Percentiles rank a stretch among this genome's conserved stretches.
phyloP scores from a whole-genome alignment of 2,113 vertebrate species.

The Solea senegalensis region DNA sequence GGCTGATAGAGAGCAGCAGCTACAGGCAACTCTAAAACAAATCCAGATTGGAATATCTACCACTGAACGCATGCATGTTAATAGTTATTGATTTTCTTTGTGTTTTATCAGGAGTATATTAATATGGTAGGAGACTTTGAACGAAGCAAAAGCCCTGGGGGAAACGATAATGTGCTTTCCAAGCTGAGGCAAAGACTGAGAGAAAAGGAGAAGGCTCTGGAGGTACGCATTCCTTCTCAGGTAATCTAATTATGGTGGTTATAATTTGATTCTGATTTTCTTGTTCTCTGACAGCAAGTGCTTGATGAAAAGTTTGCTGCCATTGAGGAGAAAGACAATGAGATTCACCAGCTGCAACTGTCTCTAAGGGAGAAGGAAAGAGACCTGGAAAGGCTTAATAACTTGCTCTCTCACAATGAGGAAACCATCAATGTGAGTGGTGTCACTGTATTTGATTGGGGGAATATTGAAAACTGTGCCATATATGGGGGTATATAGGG shows the following conservation, averaged over 20 bases:
- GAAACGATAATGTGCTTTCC: conserved; percentile 72
- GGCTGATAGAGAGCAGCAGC: conserved; percentile 84
- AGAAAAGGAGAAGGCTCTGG: conserved; percentile 82
- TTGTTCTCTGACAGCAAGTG: conserved; percentile 68
- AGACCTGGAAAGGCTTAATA: conserved; percentile 81
- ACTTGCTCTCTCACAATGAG: conserved; percentile 79
- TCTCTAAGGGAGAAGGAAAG: conserved; percentile 82
- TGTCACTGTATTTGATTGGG: background rate
- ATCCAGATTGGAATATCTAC: background rate
- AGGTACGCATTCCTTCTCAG: conserved; percentile 62
- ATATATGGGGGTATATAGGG: background rate
- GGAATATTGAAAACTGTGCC: background rate
- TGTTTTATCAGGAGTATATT: conserved; percentile 79
- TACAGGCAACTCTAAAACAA: conserved; percentile 80
- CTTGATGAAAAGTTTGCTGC: conserved; percentile 82
- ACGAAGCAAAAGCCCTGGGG: conserved; percentile 74
- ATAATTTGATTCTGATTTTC: conserved; percentile 12
- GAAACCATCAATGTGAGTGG: conserved; percentile 80
- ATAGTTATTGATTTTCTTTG: background rate
- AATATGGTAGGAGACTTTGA: conserved; percentile 79
- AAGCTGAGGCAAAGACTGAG: conserved; percentile 82
- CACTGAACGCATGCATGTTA: background rate
- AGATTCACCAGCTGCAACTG: conserved; percentile 81
- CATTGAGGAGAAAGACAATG: conserved; percentile 84
- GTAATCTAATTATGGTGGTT: background rate